Percentiles rank a stretch among this genome's conserved stretches.
Evolutionary conservation across 2,797 vertebrate genomes (phyloP).

Genomic region (Monodelphis domestica): DNA sequence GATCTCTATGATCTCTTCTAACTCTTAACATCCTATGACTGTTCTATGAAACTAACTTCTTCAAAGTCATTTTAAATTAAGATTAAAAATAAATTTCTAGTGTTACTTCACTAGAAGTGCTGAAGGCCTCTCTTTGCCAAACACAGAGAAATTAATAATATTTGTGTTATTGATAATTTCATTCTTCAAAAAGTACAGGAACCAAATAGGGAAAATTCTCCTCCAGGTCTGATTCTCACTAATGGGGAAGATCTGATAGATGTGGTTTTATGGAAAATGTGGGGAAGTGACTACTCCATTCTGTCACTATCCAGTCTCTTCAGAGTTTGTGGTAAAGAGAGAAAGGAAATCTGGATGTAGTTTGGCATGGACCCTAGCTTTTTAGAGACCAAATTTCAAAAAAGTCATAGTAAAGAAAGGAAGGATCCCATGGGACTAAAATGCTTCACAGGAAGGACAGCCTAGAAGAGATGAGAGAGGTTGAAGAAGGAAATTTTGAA

Average conservation of each 20-base stretch:
- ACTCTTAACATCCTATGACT: too few relatives aligned
- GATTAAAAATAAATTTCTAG: background rate
- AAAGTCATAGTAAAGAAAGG: background rate
- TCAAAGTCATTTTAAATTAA: background rate
- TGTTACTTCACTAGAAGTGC: background rate
- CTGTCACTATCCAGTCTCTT: too few relatives aligned
- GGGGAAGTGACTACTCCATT: background rate
- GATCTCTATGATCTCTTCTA: too few relatives aligned
- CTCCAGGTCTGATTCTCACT: background rate
- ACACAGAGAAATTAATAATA: background rate
- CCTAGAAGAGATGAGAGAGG: background rate
- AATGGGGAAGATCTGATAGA: background rate
- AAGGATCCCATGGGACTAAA: background rate
- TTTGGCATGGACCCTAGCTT: background rate
- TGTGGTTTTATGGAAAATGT: background rate
- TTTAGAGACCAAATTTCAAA: background rate
- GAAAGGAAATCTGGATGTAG: background rate
- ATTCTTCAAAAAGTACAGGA: background rate
- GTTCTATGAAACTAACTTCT: background rate
- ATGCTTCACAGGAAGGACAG: background rate
- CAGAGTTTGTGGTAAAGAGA: background rate
- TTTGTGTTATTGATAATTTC: background rate
- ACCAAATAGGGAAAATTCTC: background rate
- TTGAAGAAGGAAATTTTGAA: background rate
- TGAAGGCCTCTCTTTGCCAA: background rate